phyloP scores from a whole-genome alignment of 2,113 vertebrate species.

The Pristiophorus japonicus region DNA sequence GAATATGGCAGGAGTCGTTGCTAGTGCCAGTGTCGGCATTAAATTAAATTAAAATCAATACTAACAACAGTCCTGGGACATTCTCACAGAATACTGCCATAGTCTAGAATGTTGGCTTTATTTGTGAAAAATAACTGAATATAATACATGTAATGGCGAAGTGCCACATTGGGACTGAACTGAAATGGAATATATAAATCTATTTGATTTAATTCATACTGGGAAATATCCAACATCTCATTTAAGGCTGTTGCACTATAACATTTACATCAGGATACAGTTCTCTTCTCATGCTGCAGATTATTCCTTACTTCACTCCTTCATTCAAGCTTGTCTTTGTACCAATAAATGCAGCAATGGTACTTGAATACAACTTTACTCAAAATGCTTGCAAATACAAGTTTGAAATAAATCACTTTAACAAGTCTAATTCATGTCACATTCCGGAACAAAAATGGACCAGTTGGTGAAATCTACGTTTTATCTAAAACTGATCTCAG shows the following conservation, averaged over 20 bases:
- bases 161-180: neutral
- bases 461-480: neutral
- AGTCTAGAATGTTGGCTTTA: neutral
- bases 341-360: neutral
- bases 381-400: neutral
- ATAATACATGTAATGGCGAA: neutral
- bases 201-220: neutral
- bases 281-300: neutral
- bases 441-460: neutral
- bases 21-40: too few relatives aligned
- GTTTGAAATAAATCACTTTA: constrained; percentile 18
- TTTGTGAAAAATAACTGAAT: neutral
- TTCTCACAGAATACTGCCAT: neutral
- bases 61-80: neutral
- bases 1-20: too few relatives aligned
- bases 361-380: neutral
- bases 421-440: too few relatives aligned
- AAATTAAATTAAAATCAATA: constrained; percentile 3
- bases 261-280: neutral
- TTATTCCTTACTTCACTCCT: neutral
- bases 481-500: neutral
- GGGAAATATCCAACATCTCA: neutral
- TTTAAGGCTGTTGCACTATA: neutral
- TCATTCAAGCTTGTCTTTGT: neutral
- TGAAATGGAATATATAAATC: neutral